These are phyloP conservation scores for Lamprotornis superbus DNA, from an alignment of 2,113 vertebrate species.

Conservation along the genomic window DNA sequence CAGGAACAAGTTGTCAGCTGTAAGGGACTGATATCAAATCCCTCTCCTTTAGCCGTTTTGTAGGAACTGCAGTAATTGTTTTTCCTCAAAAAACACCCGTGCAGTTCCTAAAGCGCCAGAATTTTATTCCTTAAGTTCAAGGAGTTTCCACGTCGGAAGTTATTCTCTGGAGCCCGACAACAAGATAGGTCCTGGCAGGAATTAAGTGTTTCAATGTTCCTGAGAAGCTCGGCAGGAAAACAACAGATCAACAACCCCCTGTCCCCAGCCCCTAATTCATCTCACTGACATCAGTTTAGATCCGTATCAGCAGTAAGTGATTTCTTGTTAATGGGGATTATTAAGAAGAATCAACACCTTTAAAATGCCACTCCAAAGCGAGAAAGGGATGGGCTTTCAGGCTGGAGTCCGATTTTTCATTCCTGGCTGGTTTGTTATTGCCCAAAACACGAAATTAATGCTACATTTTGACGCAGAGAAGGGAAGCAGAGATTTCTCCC, in stretches of 20 bases:
- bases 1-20: slow-evolving; percentile 8
- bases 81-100: background rate
- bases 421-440: background rate
- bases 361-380: background rate
- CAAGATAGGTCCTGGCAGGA: background rate
- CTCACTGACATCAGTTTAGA: slow-evolving; percentile 48
- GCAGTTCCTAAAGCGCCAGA: background rate
- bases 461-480: background rate
- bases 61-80: background rate
- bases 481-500: background rate
- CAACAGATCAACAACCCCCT: background rate
- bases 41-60: background rate
- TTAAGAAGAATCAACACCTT: slow-evolving; percentile 56
- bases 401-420: background rate
- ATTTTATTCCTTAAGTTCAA: background rate
- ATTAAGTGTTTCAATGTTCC: background rate
- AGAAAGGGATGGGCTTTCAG: background rate
- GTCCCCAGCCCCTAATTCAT: background rate
- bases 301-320: slow-evolving; percentile 31
- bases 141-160: background rate
- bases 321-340: slow-evolving; percentile 44
- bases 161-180: background rate
- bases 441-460: background rate
- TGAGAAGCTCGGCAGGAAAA: background rate
- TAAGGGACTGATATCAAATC: slow-evolving; percentile 27